These are phyloP conservation scores for Saimiri boliviensis DNA, from an alignment of 2,113 vertebrate species.

Conservation along the genomic window DNA sequence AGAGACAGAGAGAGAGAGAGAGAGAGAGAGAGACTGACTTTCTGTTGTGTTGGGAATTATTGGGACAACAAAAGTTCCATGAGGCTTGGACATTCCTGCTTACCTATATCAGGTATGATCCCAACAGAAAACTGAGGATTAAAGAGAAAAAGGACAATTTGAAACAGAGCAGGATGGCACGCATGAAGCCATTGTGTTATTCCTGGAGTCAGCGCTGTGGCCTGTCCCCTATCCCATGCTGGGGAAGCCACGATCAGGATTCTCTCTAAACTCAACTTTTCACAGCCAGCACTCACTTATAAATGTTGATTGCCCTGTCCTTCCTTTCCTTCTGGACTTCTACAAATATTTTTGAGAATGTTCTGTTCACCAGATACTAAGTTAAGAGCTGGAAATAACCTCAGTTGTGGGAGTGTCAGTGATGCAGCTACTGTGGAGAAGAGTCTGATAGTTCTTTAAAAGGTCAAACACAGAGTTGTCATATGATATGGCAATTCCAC, in stretches of 20 bases:
- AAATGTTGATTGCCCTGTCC: background rate
- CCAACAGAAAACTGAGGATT: background rate
- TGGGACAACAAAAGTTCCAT: background rate
- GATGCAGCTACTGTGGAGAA: background rate
- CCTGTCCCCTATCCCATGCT: background rate
- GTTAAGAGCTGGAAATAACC: background rate
- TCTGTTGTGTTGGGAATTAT: background rate
- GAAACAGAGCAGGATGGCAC: background rate
- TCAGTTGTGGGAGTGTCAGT: background rate
- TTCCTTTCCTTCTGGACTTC: background rate
- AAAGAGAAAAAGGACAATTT: background rate
- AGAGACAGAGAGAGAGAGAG: background rate
- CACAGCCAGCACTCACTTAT: background rate
- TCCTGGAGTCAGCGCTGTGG: rapidly evolving
- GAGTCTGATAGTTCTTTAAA: background rate
- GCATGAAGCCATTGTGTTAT: background rate
- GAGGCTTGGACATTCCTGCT: background rate
- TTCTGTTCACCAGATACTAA: background rate
- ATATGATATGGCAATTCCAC: background rate
- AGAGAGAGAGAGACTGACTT: background rate
- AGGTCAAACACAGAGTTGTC: background rate
- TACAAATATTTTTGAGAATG: background rate
- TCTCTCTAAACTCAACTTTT: background rate
- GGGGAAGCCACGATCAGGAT: background rate
- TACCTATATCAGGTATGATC: background rate